Evolutionary conservation across 1,140 invertebrate species (phyloP), one percentile per base, ranked within the genome.

Genomic region (Leptonema lineaticorne): DNA sequence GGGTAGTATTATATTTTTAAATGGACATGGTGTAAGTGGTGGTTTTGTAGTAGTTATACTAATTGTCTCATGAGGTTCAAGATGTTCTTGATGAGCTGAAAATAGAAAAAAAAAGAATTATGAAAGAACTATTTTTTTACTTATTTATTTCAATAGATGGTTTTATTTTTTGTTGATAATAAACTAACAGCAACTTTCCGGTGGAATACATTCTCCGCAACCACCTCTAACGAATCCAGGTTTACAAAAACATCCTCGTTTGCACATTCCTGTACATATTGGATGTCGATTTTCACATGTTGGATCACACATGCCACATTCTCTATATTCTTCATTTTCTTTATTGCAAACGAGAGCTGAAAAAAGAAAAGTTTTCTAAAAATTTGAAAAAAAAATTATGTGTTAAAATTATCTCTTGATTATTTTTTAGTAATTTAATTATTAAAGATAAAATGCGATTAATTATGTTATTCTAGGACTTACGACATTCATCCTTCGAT

Each of bases 191-290:
- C n/a, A n/a, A n/a, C 30, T 26, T 53, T 26, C 9, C 2, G 9
- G 20, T 26, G 7, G 6, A 11, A 53, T 53, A 18, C 46, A 48
- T 8, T 48, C 22, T 2, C 16, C 9, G 3, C 18, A 9, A 24
- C 1, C 3, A 20, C 60, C 27, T 16, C 66, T 26, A 8, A 67
- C 45, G 28, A 27, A 67, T 24, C 66, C 66, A 14, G 46, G 59
- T n/a, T 60, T 67, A 18, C 56, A 67, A 26, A 67, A 67, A 22
- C 66, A 67, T 41, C 58, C 67, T 29, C 22, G 7, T 14, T n/a
- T 9, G 29, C 66, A 68, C 22, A 28, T 62, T 22, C 28, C 20
- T 2, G 45, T 27, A 26, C 66, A 68, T 29, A 9, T 14, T 1
- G 45, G 9, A n/a, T 60, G 45, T 22, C 14, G 14, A 48, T 48